A percentile compares a stretch with the other conserved stretches of the same genome.
phyloP scores from a whole-genome alignment of 1,140 invertebrate genomes.

The Leptinotarsa texana region DNA sequence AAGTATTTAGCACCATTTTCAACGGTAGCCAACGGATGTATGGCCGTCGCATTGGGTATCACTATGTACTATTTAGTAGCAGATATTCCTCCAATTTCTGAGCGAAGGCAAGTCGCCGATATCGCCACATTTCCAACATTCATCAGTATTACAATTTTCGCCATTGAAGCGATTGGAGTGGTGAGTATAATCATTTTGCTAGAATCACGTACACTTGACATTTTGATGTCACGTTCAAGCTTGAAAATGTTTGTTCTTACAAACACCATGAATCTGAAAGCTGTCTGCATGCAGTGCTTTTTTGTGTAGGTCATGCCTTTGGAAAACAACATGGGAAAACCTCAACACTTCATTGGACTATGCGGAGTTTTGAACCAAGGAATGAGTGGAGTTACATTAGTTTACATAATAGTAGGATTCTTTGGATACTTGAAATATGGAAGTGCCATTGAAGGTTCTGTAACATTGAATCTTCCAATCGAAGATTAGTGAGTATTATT shows the following conservation, averaged over 20 bases:
- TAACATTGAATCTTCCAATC: conserved; percentile 76
- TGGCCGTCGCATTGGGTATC: conserved; percentile 75
- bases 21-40: conserved; percentile 79
- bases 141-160: conserved; percentile 79
- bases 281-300: neutral
- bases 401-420: conserved; percentile 87
- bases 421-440: conserved; percentile 85
- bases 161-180: conserved; percentile 83
- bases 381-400: conserved; percentile 82
- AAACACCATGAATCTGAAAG: neutral
- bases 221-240: too few species aligned
- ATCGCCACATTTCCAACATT: conserved; percentile 68
- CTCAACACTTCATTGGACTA: conserved; percentile 77
- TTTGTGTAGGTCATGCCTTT: conserved; percentile 78
- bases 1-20: conserved; percentile 81
- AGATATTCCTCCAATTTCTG: conserved; percentile 60
- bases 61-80: conserved; percentile 76
- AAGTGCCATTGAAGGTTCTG: conserved; percentile 65
- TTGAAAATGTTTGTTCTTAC: neutral
- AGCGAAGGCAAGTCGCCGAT: conserved; percentile 51
- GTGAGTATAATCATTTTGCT: conserved; percentile 51
- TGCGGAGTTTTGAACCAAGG: conserved; percentile 86
- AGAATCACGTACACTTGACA: neutral
- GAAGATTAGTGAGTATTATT: conserved; percentile 66
- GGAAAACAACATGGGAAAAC: conserved; percentile 88